Base-by-base conservation (phyloP, 2,888 invertebrate species). In the Lobophora halterata region DNA sequence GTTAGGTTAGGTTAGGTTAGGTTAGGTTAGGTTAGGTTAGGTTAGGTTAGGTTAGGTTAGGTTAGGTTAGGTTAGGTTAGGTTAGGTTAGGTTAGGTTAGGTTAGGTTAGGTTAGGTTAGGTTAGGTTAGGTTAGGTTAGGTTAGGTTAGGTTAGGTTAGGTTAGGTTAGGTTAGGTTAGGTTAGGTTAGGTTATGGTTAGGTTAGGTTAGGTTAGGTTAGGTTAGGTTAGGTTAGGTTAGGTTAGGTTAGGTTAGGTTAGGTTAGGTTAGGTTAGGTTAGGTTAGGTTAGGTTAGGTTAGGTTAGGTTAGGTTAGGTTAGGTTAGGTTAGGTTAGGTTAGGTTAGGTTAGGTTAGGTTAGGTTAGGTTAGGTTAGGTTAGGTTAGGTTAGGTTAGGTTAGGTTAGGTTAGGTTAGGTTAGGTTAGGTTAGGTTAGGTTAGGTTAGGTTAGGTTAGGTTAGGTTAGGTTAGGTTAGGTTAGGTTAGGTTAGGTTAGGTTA, bases 181-280 rank as follows among this genome's bases (percentile, higher is more conserved):
- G 43, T 43, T 43, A 47, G 43, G 43, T 43, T 43, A 48, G 53
- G 53, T 53, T 54, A 38, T 28, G 50, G 47, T 47, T 47, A 42
- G 48, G 47, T 52, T 49, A 46, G 52, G 49, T 52, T 44, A 44
- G 52, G 44, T 46, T 45, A 41, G 51, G 48, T 46, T 44, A 38
- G 51, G 53, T 54, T 50, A 49, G 52, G 52, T 50, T 48, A 42
- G 49, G 46, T 48, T 53, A 40, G 50, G 51, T 52, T 51, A 42
- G 49, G 51, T 54, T 54, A 43, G 47, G 46, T 44, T 50, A 30
- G 29, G 47, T 53, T 53, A 47, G 50, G 46, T 53, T 49, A 40
- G 50, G 49, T 49, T 51, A 45, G 49, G 52, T 47, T 51, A 49
- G 51, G 50, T 45, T 50, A 49, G 51, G 54, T 49, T 50, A 50